phyloP scores from a whole-genome alignment of 2,113 vertebrate species.

The Grus americana region DNA sequence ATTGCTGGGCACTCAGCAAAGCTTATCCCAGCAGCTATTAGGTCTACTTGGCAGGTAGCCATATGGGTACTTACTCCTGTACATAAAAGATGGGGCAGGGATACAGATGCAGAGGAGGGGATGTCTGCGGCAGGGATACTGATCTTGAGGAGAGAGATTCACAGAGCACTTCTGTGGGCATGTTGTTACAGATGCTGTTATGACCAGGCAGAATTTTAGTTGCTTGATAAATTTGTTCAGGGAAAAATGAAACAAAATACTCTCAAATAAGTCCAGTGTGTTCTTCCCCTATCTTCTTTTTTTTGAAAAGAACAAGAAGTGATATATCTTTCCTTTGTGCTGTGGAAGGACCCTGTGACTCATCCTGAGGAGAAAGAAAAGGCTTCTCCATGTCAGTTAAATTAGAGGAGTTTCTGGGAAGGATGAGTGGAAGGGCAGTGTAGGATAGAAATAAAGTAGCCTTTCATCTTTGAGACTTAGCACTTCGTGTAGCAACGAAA shows the following conservation, averaged over 20 bases:
- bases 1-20: not conserved
- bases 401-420: not conserved
- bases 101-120: not conserved
- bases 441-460: not conserved
- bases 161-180: not conserved
- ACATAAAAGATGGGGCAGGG: not conserved
- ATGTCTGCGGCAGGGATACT: not conserved
- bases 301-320: not conserved
- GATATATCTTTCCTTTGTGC: not conserved
- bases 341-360: constrained; percentile 17
- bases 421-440: not conserved
- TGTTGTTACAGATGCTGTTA: not conserved
- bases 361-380: not conserved
- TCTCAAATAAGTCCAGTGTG: not conserved
- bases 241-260: not conserved
- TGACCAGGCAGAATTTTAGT: not conserved
- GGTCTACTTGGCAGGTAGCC: not conserved
- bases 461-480: not conserved
- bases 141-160: not conserved
- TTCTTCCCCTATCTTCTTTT: not conserved
- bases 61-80: not conserved
- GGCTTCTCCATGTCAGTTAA: not conserved
- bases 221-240: not conserved
- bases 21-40: not conserved
- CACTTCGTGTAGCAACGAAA: not conserved